A percentile compares a stretch with the other conserved stretches of the same genome.
phyloP scores from a whole-genome alignment of 2,797 vertebrate genomes.

The Lacerta bilineata region DNA sequence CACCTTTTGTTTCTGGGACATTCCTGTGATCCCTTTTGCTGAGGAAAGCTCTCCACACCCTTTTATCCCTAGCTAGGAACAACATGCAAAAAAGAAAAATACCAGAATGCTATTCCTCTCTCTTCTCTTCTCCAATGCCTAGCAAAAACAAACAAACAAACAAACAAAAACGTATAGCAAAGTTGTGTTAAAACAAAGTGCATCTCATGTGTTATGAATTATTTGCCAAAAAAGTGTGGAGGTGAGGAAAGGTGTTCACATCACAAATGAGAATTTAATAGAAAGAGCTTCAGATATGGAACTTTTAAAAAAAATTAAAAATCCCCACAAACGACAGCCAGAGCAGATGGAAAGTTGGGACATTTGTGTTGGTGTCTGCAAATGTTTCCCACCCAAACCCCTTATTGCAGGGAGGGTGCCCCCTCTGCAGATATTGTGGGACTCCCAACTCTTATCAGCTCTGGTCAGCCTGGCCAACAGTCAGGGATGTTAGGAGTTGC shows the following conservation, averaged over 20 bases:
- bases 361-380: not conserved
- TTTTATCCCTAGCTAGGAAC: conserved; percentile 45
- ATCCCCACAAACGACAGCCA: not conserved
- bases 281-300: not conserved
- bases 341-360: not conserved
- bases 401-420: too few species aligned
- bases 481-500: too few species aligned
- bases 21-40: conserved; percentile 29
- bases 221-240: not conserved
- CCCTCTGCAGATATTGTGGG: too few species aligned
- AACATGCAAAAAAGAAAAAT: not conserved
- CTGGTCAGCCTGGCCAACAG: too few species aligned
- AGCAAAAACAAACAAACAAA: too few species aligned
- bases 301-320: not conserved
- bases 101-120: not conserved
- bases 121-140: not conserved
- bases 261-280: not conserved
- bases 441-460: too few species aligned
- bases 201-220: conserved; percentile 46
- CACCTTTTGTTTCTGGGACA: conserved; percentile 39
- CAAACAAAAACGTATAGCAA: too few species aligned
- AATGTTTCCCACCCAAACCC: too few species aligned
- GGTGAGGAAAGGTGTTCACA: not conserved
- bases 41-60: conserved; percentile 28
- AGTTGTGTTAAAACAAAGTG: conserved; percentile 9